Base-by-base conservation (phyloP, 2,113 vertebrate genomes). In the Oryzias woworae region DNA sequence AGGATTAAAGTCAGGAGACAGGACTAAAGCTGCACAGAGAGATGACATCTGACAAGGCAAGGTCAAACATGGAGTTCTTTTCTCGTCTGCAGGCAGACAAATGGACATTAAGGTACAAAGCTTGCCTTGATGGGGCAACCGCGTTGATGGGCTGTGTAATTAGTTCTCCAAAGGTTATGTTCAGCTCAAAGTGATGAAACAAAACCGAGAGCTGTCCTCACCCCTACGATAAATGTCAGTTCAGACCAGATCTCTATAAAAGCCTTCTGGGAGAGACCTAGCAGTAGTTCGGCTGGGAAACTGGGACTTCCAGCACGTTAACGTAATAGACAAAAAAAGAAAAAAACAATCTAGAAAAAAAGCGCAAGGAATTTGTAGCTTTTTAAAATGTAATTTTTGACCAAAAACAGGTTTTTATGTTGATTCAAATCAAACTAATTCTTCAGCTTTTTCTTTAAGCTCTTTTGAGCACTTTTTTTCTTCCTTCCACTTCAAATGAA, bases 111-210 rank as follows among this genome's bases (percentile, higher is more conserved):
- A 72, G 44, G 58, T 62, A 66, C 73, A 71, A 81, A 75, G 71
- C 78, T 62, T 17, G 42, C 50, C 26, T 58, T 59, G 64, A 74
- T 71, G 54, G 47, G 23, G 28, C 41, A 71, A 53, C 31, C 4
- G 18, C 69, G 65, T 72, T 89, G 84, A 85, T 69, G 62, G 84
- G 72, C 78, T 77, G 69, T 55, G 71, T 81, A 88, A 88, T 88
- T 83, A 89, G 80, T 69, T 65, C 2, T 7, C 74, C 77, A 76
- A 85, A 75, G 66, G 83, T 85, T 80, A 73, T 73, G 75, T 57
- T 66, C 14, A 48, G 67, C 71, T 83, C 62, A 80, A 66, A 76
- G 69, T 82, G 81, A 77, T 83, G 80, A 66, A 75, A 77, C 81
- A 75, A 80, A 78, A 74, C 67, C 59, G 63, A 64, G 60, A 80